phyloP scores from a whole-genome alignment of 2,113 vertebrate genomes.

The Hepsetus odoe region DNA sequence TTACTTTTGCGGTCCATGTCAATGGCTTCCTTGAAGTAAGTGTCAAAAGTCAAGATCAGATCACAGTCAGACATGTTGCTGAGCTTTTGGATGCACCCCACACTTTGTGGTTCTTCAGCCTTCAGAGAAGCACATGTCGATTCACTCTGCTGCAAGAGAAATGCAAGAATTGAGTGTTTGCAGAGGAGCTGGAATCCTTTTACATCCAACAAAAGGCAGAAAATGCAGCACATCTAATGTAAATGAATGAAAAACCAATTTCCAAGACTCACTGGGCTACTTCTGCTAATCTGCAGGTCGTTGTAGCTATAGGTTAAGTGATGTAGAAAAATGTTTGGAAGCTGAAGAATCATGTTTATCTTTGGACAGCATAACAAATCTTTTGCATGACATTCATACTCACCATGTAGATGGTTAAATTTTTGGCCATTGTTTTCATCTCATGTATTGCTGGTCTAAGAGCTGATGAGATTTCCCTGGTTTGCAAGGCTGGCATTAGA shows the following conservation, averaged over 20 bases:
- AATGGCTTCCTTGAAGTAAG: not conserved
- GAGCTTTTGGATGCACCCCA: not conserved
- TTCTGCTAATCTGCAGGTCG: no score
- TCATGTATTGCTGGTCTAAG: not conserved
- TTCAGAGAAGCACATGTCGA: not conserved
- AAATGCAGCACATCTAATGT: no score
- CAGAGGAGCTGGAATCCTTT: not conserved
- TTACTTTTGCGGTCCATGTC: not conserved
- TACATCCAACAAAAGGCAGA: no score
- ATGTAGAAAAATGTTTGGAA: no score
- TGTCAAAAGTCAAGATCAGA: not conserved
- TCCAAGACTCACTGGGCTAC: no score
- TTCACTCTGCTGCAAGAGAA: not conserved
- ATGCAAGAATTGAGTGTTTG: not conserved
- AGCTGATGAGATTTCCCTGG: no score
- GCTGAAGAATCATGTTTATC: no score
- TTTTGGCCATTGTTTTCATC: rapidly evolving
- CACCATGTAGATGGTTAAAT: not conserved
- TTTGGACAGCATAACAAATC: no score
- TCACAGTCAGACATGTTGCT: not conserved
- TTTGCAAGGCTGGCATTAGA: not conserved
- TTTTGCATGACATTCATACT: not conserved
- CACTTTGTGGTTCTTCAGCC: rapidly evolving
- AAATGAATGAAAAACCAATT: no score
- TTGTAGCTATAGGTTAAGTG: no score